Base-by-base conservation (phyloP, 2,113 vertebrate genomes). In the Microtus ochrogaster region DNA sequence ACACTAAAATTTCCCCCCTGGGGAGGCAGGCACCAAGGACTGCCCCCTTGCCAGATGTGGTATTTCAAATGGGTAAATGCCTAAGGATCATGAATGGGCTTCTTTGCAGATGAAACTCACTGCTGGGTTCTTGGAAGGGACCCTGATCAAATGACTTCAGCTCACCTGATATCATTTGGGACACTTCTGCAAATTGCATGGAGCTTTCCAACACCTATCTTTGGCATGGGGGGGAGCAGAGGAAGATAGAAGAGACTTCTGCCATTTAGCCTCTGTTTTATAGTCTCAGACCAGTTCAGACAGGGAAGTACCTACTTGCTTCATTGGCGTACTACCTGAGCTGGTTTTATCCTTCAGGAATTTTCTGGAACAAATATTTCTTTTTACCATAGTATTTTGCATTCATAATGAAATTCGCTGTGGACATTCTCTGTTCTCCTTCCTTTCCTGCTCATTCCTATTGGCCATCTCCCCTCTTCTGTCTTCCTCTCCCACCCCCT, bases 401-500 rank as follows among this genome's bases (percentile, higher is more conserved):
- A 76, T 72, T 94, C 68, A 36, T 41, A 78, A 0, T 61, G 44
- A 92, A 82, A 82, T 79, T 83, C 82, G n/a, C 61, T 82, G 0
- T 83, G 70, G 73, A 79, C 77, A 9, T 79, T 70, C 73, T 76
- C 63, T 83, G 66, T 97, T 81, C 58, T 58, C 58, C 91, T 94
- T 91, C 88, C 89, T 66, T 84, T 68, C 87, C 92, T 70, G 26
- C 41, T 93, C 81, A 77, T 30, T 95, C 76, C 96, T 85, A 2
- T 84, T 83, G 94, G 92, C 92, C 81, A 28, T 91, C 92, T 94
- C 44, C 65, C 92, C 96, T 97, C 96, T 97, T 96, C 97, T 97
- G 97, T 96, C 96, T 97, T 97, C 96, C 97, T 98, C 96, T 91
- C 95, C 92, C 73, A 41, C 49, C 94, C 88, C 68, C 94, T 98